Evolutionary conservation across 2,888 invertebrate genomes (phyloP).

Genomic region (Lasioglossum zephyrum): DNA sequence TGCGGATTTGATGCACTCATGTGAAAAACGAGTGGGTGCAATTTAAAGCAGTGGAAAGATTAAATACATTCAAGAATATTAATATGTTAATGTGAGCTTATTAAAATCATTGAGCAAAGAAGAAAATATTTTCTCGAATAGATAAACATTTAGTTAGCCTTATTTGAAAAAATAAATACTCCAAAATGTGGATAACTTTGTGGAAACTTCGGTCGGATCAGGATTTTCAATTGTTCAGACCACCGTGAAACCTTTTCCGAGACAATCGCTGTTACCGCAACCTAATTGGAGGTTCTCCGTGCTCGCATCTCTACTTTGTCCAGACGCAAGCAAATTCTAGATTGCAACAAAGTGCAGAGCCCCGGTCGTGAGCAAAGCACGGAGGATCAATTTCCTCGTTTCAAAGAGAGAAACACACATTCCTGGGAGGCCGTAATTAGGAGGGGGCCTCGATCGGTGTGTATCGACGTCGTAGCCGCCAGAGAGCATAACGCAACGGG

Average conservation of each 20-base stretch:
- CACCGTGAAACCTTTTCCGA: background rate
- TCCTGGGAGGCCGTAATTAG: slow-evolving; percentile 41
- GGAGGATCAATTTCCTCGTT: slow-evolving; percentile 31
- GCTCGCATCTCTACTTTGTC: background rate
- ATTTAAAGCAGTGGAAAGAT: too few relatives aligned
- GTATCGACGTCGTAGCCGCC: slow-evolving; percentile 32
- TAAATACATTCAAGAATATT: too few relatives aligned
- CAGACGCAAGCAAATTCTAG: slow-evolving; percentile 33
- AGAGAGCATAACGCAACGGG: slow-evolving; percentile 51
- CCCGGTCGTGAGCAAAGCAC: slow-evolving; percentile 16
- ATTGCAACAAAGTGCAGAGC: background rate
- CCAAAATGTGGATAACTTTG: background rate
- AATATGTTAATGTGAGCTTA: too few relatives aligned
- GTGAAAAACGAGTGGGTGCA: too few relatives aligned
- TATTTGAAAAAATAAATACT: background rate
- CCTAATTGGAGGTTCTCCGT: background rate
- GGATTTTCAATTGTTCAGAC: background rate
- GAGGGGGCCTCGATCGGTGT: slow-evolving; percentile 29
- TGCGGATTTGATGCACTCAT: too few relatives aligned
- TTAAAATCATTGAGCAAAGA: too few relatives aligned
- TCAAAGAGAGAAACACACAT: slow-evolving; percentile 34
- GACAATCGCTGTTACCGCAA: background rate
- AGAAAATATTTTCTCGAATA: too few relatives aligned
- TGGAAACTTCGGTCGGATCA: background rate
- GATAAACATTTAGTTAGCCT: too few relatives aligned